Evolutionary conservation across 2,888 invertebrate species (phyloP), one percentile per base, ranked within the genome.

Genomic region (Lithodes maja): DNA sequence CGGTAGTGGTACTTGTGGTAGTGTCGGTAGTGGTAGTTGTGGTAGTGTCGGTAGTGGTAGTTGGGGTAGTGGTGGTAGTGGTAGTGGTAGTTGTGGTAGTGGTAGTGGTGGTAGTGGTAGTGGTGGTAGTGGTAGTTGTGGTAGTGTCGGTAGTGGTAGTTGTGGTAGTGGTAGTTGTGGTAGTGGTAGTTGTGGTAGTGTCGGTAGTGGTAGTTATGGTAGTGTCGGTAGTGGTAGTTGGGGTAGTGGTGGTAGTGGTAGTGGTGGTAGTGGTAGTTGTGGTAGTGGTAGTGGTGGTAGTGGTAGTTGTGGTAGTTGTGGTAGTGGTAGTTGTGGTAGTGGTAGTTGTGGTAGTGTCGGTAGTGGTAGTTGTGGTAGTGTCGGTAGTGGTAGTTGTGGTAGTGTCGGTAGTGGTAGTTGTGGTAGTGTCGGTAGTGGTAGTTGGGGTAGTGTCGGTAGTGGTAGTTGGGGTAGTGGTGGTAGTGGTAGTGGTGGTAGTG

Each of bases 71-170:
- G n/a, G 33, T 33, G 33, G 33, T 33, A 33, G 33, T 33, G n/a
- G n/a, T n/a, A n/a, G n/a, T n/a, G n/a, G n/a, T n/a, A n/a, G n/a
- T n/a, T n/a, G n/a, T n/a, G n/a, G n/a, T 74, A 15, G 33, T 74
- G n/a, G 74, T 15, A 74, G 33, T 74, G 74, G n/a, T 74, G n/a
- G n/a, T 74, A 15, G 74, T 74, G 74, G n/a, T 15, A 74, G n/a
- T 15, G 33, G n/a, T 74, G 33, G 33, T 74, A n/a, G 74, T 74
- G n/a, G n/a, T 74, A 74, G 3, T 74, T 9, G 33, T 15, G n/a
- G 7, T 74, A 15, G 3, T 74, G 74, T 7, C 7, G 1, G 49
- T 75, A 75, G 17, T 75, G 9, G 9, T 0, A 7, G 49, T 75
- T 2, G 49, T 75, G 17, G 2, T 75, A 2, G 49, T 75, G 17